Conservation (phyloP, 2,797 vertebrate genomes). For the Vultur gryphus region DNA sequence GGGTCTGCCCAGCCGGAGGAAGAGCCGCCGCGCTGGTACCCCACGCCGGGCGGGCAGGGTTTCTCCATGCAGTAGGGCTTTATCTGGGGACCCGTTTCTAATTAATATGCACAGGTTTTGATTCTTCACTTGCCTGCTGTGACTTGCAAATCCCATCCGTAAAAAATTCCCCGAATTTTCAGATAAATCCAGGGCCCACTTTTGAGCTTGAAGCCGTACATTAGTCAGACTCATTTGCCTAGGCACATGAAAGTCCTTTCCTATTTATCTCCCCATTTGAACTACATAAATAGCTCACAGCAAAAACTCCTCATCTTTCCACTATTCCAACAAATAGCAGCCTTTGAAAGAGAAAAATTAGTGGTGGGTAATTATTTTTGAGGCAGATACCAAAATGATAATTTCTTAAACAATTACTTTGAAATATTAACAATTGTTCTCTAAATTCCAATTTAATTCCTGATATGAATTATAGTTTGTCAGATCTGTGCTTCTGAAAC, state of each 20-base stretch:
- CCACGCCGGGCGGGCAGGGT: rapidly evolving
- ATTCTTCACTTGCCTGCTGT: background rate
- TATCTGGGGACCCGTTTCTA: background rate
- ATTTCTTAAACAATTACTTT: conserved; percentile 65
- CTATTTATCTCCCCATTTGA: conserved; percentile 51
- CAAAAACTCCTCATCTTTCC: conserved; percentile 34
- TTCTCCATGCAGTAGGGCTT: background rate
- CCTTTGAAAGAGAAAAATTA: conserved; percentile 57
- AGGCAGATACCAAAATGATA: conserved; percentile 55
- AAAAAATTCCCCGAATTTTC: background rate
- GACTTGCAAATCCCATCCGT: background rate
- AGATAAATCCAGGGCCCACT: background rate
- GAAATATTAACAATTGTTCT: conserved; percentile 63
- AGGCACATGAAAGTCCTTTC: conserved; percentile 45
- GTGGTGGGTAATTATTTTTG: conserved; percentile 51
- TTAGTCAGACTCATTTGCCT: conserved; percentile 50
- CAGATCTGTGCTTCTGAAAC: conserved; percentile 41
- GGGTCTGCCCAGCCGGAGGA: background rate
- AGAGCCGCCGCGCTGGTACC: rapidly evolving
- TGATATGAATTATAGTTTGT: conserved; percentile 50
- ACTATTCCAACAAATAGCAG: conserved; percentile 21
- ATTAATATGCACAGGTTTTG: background rate
- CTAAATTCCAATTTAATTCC: conserved; percentile 52
- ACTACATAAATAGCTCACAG: conserved; percentile 48
- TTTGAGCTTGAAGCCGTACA: background rate